phyloP scores from a whole-genome alignment of 2,888 invertebrate genomes.

The Andrena flavipes region DNA sequence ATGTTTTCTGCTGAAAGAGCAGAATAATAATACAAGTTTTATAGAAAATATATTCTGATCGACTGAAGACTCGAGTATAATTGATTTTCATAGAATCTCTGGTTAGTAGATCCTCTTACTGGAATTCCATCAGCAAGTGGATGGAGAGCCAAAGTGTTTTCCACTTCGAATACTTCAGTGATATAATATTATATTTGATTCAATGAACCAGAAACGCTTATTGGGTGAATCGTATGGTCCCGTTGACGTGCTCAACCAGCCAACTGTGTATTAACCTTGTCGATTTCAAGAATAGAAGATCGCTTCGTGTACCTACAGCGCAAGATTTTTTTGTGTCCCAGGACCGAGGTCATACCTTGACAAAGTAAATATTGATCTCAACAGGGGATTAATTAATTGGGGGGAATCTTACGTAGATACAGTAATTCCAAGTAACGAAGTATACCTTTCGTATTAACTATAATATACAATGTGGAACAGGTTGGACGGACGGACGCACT shows the following conservation, averaged over 20 bases:
- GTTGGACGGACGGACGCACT: no score
- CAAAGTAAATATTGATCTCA: conserved; percentile 32
- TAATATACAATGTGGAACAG: no score
- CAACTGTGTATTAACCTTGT: conserved; percentile 9
- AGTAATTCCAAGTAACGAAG: no score
- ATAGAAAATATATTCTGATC: conserved; percentile 4
- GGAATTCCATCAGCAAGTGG: no score
- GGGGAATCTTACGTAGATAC: conserved; percentile 14
- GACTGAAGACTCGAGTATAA: not conserved
- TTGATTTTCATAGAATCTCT: not conserved
- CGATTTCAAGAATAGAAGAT: not conserved
- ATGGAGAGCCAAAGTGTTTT: no score
- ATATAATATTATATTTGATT: not conserved
- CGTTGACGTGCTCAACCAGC: not conserved
- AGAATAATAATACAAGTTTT: not conserved
- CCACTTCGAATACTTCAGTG: no score
- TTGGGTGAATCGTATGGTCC: not conserved
- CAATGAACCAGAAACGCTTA: not conserved
- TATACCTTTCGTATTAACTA: no score
- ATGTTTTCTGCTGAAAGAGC: not conserved
- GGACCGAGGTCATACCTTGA: not conserved
- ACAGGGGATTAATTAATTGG: conserved; percentile 17
- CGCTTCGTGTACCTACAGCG: conserved; percentile 3
- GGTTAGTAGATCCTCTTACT: no score
- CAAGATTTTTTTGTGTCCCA: not conserved